Conservation (phyloP, 2,797 vertebrate genomes). For the Acipenser ruthenus region DNA sequence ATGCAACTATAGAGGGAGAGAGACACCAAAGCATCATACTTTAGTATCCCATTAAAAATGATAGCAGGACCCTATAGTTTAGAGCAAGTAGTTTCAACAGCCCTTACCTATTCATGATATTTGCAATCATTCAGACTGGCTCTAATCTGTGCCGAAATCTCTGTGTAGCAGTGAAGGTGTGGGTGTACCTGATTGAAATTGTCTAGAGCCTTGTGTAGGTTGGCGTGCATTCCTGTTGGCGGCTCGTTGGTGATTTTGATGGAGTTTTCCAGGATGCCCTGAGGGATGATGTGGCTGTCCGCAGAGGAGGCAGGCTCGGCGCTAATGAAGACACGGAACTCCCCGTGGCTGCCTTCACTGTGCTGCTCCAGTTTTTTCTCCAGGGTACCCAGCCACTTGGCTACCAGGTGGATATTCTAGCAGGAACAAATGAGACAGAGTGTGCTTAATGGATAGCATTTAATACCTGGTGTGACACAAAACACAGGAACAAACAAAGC, state of each 20-base stretch:
- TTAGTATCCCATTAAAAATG: too few relatives aligned
- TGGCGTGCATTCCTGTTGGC: conserved; percentile 80
- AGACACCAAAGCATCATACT: too few relatives aligned
- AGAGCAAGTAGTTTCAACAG: too few relatives aligned
- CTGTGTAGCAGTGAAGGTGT: neutral
- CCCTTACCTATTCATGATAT: too few relatives aligned
- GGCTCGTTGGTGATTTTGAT: conserved; percentile 92
- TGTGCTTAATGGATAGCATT: neutral
- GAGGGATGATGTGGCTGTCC: conserved; percentile 79
- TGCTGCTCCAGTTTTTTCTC: conserved; percentile 84
- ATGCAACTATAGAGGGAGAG: too few relatives aligned
- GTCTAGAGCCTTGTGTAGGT: conserved; percentile 89
- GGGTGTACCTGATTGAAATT: conserved; percentile 83
- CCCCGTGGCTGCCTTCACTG: conserved; percentile 58
- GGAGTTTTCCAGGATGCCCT: conserved; percentile 86
- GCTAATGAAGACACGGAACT: conserved; percentile 82
- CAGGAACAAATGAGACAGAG: conserved; percentile 19
- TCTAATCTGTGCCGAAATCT: too few relatives aligned
- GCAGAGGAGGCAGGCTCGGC: conserved; percentile 76
- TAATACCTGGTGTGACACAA: neutral
- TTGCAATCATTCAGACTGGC: too few relatives aligned
- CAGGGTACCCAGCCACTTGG: conserved; percentile 77
- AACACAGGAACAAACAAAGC: neutral
- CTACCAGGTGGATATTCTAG: conserved; percentile 89
- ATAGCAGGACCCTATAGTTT: too few relatives aligned